Conservation (phyloP, 2,888 invertebrate genomes). For the Eilema sororculum region DNA sequence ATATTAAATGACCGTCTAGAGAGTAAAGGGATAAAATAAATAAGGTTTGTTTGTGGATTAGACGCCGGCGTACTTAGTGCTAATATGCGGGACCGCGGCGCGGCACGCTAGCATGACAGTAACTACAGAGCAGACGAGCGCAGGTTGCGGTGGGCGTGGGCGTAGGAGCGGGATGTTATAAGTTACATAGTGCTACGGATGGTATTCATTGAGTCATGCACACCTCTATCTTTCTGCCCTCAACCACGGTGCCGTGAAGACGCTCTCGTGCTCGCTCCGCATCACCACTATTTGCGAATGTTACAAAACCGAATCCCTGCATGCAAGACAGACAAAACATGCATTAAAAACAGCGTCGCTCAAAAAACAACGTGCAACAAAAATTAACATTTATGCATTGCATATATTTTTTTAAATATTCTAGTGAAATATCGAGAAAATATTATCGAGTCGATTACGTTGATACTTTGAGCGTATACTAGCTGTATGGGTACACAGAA, state of each 20-base stretch:
- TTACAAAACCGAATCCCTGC: conserved; percentile 99
- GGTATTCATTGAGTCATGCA: conserved; percentile 93
- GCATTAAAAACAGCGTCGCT: conserved; percentile 95
- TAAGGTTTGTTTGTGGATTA: conserved; percentile 86
- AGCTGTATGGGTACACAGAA: conserved; percentile 86
- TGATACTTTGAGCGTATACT: conserved; percentile 87
- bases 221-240: conserved; percentile 99
- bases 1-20: conserved; percentile 90
- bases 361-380: conserved; percentile 93
- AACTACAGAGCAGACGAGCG: conserved; percentile 87
- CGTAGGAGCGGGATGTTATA: conserved; percentile 89
- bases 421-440: conserved; percentile 84
- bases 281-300: conserved; percentile 99
- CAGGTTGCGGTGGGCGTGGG: conserved; percentile 85
- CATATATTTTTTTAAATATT: conserved; percentile 85
- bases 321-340: conserved; percentile 98
- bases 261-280: conserved; percentile 99
- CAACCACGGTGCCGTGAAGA: conserved; percentile 99
- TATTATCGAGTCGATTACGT: conserved; percentile 82
- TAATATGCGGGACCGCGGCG: conserved; percentile 69
- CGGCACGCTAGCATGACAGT: conserved; percentile 82
- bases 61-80: conserved; percentile 81
- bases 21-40: conserved; percentile 88
- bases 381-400: conserved; percentile 89
- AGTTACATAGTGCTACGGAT: conserved; percentile 89